Evolutionary conservation across 2,888 invertebrate species (phyloP).

Genomic region (Epicampocera succincta): DNA sequence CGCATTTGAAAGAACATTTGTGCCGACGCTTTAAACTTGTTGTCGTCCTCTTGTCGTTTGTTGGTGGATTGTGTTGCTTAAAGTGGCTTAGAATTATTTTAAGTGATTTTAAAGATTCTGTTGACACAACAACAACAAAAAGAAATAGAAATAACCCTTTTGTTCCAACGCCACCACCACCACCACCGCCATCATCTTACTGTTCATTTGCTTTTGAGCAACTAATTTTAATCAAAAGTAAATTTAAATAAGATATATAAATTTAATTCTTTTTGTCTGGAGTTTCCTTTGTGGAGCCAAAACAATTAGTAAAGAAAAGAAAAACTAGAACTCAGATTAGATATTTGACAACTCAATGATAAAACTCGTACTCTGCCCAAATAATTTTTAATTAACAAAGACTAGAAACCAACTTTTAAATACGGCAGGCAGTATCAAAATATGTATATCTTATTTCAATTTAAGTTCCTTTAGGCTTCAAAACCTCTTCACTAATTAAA

Average conservation of each 20-base stretch:
- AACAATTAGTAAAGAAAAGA: slow-evolving; percentile 76
- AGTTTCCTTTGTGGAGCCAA: slow-evolving; percentile 76
- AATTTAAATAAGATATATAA: slow-evolving; percentile 40
- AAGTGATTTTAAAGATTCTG: slow-evolving; percentile 62
- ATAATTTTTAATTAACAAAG: too few species aligned
- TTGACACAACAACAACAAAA: background rate
- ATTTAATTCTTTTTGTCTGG: slow-evolving; percentile 42
- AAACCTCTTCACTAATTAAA: too few species aligned
- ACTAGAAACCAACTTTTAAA: too few species aligned
- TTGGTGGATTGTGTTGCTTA: slow-evolving; percentile 2
- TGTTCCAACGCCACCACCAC: slow-evolving; percentile 40
- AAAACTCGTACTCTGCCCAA: too few species aligned
- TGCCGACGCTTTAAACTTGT: slow-evolving; percentile 54
- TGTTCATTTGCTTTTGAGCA: slow-evolving; percentile 51
- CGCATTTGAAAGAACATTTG: background rate
- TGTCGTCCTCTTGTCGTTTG: background rate
- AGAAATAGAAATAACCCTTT: slow-evolving; percentile 43
- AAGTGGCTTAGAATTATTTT: slow-evolving; percentile 60
- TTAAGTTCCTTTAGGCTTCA: too few species aligned
- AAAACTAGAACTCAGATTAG: slow-evolving; percentile 74
- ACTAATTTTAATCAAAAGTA: slow-evolving; percentile 60
- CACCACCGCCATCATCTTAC: slow-evolving; percentile 30
- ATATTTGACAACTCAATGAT: too few species aligned
- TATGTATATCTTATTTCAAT: too few species aligned
- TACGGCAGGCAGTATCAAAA: too few species aligned